Evolutionary conservation across 1,140 invertebrate species (phyloP).

Genomic region (Trissolcus basalis): DNA sequence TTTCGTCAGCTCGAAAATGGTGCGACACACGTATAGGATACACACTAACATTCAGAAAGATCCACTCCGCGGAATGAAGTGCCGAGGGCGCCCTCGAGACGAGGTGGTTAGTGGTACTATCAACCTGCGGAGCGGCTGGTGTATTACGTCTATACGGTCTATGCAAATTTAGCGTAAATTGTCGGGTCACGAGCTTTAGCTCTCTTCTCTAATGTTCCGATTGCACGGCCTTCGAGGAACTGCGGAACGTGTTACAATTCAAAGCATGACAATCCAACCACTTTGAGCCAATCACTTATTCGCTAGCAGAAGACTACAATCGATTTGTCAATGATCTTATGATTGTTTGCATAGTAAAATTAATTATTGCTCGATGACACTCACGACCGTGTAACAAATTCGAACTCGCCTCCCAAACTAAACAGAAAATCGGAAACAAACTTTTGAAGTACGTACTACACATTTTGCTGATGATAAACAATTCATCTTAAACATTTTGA

Average conservation of each 20-base stretch:
- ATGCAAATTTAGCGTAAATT: slow-evolving; percentile 68
- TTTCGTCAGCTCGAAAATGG: not conserved
- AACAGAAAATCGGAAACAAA: too few relatives aligned
- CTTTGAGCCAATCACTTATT: slow-evolving; percentile 41
- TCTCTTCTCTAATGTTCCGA: slow-evolving; percentile 50
- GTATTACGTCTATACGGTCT: slow-evolving; percentile 65
- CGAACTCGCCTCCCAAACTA: too few relatives aligned
- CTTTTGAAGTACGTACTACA: too few relatives aligned
- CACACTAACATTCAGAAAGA: slow-evolving; percentile 28
- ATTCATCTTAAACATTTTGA: too few relatives aligned
- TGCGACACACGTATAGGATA: not conserved
- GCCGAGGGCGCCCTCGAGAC: slow-evolving; percentile 61
- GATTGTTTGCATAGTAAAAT: too few relatives aligned
- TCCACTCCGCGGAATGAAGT: slow-evolving; percentile 54
- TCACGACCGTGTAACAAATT: too few relatives aligned
- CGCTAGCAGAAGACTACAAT: slow-evolving; percentile 43
- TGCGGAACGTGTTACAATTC: slow-evolving; percentile 41
- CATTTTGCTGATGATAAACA: too few relatives aligned
- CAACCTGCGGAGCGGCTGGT: slow-evolving; percentile 41
- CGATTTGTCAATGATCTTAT: slow-evolving; percentile 29
- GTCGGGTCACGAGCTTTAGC: slow-evolving; percentile 55
- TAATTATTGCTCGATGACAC: too few relatives aligned
- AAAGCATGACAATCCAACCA: slow-evolving; percentile 44
- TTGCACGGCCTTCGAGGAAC: slow-evolving; percentile 41
- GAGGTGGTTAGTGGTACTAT: slow-evolving; percentile 56